These are phyloP conservation scores for Thaleichthys pacificus DNA, from an alignment of 2,797 vertebrate species.

Conservation along the genomic window DNA sequence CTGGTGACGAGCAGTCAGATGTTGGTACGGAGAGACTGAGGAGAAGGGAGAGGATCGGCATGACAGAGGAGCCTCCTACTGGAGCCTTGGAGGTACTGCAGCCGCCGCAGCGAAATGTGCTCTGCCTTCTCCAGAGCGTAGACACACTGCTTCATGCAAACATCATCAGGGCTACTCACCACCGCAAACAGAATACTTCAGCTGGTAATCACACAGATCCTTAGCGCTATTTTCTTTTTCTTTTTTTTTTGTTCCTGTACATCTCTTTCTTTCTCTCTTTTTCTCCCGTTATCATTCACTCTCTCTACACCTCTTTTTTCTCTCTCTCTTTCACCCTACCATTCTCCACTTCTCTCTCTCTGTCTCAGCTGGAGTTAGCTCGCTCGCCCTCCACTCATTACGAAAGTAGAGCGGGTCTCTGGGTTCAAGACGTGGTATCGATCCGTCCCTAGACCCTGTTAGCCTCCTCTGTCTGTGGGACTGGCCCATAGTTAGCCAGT, in stretches of 20 bases:
- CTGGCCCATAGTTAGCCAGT: conserved; percentile 43
- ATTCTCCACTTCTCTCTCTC: background rate
- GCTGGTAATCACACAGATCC: too few species aligned
- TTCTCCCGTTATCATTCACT: too few species aligned
- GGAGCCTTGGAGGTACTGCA: conserved; percentile 68
- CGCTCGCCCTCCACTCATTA: conserved; percentile 45
- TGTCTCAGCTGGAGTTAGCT: conserved; percentile 11
- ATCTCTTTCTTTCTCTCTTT: conserved; percentile 5
- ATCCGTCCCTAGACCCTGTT: conserved; percentile 37
- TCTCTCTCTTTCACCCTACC: background rate
- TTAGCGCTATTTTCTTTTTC: too few species aligned
- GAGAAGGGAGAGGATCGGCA: conserved; percentile 30
- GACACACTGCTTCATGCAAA: background rate
- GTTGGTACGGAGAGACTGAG: background rate
- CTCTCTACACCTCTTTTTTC: too few species aligned
- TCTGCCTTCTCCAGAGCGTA: background rate
- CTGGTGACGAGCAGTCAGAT: background rate
- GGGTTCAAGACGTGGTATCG: conserved; percentile 41
- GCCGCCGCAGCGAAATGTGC: background rate
- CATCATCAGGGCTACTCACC: background rate
- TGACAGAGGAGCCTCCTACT: conserved; percentile 73
- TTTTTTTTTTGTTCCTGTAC: background rate
- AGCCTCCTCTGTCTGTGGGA: conserved; percentile 23
- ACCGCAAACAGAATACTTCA: too few species aligned
- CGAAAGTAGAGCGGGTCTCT: conserved; percentile 43